Evolutionary conservation across 2,797 vertebrate genomes (phyloP).

Genomic region (Lepilemur septentrionalis): DNA sequence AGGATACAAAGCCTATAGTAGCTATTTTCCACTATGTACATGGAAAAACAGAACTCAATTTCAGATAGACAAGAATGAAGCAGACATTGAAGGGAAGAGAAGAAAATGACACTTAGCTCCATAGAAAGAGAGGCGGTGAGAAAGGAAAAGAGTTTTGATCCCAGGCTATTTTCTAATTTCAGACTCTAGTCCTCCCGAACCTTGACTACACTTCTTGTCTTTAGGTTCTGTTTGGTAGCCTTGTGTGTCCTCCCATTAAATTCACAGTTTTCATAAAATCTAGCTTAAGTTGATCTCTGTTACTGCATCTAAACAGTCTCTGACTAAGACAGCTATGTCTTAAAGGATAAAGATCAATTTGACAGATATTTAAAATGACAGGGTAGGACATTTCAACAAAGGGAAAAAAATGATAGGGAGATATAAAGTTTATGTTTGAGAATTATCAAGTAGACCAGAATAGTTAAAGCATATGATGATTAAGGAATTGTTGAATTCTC

Average conservation of each 20-base stretch:
- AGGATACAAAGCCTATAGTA: background rate
- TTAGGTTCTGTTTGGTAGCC: background rate
- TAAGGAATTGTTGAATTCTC: background rate
- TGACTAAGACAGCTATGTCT: background rate
- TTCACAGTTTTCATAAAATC: background rate
- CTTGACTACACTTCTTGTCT: background rate
- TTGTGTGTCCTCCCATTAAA: background rate
- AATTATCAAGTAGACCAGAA: background rate
- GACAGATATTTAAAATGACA: background rate
- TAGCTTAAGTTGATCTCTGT: background rate
- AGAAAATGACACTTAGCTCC: background rate
- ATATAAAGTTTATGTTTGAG: background rate
- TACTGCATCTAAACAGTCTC: background rate
- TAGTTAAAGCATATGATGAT: background rate
- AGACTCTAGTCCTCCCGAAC: background rate
- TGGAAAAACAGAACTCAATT: background rate
- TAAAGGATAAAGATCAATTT: background rate
- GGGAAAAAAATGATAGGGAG: background rate
- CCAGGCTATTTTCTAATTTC: background rate
- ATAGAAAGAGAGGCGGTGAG: background rate
- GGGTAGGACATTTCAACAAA: background rate
- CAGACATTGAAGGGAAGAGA: background rate
- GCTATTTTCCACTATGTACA: background rate
- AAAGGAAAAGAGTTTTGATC: background rate
- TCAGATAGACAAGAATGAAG: background rate